Base-by-base conservation (phyloP, 1,140 invertebrate genomes). In the Bombus picipes region DNA sequence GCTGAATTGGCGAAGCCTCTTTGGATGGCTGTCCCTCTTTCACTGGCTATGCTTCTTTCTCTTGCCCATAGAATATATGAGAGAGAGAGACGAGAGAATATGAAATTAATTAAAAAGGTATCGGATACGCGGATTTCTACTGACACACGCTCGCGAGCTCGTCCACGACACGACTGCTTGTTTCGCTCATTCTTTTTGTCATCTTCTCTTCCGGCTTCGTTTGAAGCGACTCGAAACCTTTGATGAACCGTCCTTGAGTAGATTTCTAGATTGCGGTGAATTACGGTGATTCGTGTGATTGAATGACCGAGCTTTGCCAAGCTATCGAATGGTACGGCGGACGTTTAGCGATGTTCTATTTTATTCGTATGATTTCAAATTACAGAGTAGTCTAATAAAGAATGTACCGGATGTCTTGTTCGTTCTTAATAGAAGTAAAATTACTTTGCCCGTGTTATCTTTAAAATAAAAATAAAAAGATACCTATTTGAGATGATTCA, bases 41-140 rank as follows among this genome's bases (percentile, higher is more conserved):
- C 15, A 25, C 34, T 25, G 34, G 9, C 10, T 4, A 3, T 72
- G 39, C n/a, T 18, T 68, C 32, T 68, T 34, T 79, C 62, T 68
- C 65, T 37, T 2, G 15, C 25, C n/a, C 15, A 12, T 13, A 3
- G 0, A 6, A 12, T 13, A 6, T 32, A 32, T 13, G 32, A 15
- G 28, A 37, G 4, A 37, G 4, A 28, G 2, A 80, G 57, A 28
- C 34, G 37, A 22, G 41, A 66, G 86, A 88, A 78, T 85, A 73
- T 85, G 68, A 75, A 66, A 86, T 88, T 90, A 73, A 85, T 89
- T 85, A 85, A 83, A 85, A 89, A 75, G 57, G 39, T 81, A 85
- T 87, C 85, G 32, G 39, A 72, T 68, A 32, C n/a, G 41, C 41
- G 32, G 32, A 39, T 53, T 78, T 70, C 34, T 41, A 59, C 43